Base-by-base conservation (phyloP, 2,888 invertebrate genomes). In the Pocota personata region DNA sequence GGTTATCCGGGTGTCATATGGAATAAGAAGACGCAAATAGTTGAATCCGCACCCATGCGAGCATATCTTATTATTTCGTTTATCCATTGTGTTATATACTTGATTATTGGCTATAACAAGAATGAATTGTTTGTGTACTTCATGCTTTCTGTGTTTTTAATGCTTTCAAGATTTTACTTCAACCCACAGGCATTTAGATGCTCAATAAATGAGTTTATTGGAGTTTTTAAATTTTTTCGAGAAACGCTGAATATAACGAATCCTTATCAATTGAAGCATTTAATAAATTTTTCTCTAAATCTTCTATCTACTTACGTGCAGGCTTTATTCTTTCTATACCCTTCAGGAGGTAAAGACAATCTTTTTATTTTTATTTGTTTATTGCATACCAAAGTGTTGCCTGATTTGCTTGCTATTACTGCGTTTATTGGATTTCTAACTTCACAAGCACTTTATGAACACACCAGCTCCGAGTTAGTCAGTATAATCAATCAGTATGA, bases 221-320 rank as follows among this genome's bases (percentile, higher is more conserved):
- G 43, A 62, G 3, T 75, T 43, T 71, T 66, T 16, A 30, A 89
- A 37, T n/a, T 0, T 4, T n/a, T 60, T 6, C 16, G 21, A 5
- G 27, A 55, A 30, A 30, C 43, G 4, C 14, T 30, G 82, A 75
- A 69, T 73, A 46, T 82, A 87, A 72, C 67, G 62, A 88, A 87
- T 72, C 27, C 30, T n/a, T 60, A 21, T 24, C 24, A 37, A 32
- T 48, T 50, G 55, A 4, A 4, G 16, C 64, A 67, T 30, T 14
- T 40, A 7, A 3, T 12, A 24, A 50, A 43, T 10, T 37, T 64
- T 0, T 6, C 16, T n/a, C 10, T 48, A n/a, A 64, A 32, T 19
- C 3, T 64, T 0, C 6, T 46, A n/a, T 21, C 6, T n/a, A 7
- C 2, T 2, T 2, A 12, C 14, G 24, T 16, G 3, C 0, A 2